Conservation (phyloP, 2,797 vertebrate genomes). For the Sparus aurata region DNA sequence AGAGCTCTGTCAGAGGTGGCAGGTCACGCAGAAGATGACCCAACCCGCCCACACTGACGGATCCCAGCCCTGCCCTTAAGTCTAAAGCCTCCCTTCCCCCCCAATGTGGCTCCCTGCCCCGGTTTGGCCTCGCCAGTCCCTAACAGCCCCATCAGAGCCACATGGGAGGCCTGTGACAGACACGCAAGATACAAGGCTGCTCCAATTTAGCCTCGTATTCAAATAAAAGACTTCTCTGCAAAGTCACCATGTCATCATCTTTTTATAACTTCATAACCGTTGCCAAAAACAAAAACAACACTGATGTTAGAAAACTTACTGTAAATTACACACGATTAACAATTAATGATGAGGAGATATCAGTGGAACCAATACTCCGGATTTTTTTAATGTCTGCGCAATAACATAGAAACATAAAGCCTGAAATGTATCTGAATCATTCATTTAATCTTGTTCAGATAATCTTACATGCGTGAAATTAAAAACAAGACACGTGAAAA, state of each 20-base stretch:
- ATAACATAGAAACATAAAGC: slow-evolving; percentile 22
- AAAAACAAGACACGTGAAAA: background rate
- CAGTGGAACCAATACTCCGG: slow-evolving; percentile 22
- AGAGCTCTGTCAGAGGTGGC: slow-evolving; percentile 76
- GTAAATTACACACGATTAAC: slow-evolving; percentile 35
- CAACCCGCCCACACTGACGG: slow-evolving; percentile 77
- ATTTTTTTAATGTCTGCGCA: slow-evolving; percentile 5
- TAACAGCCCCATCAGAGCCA: slow-evolving; percentile 76
- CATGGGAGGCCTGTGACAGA: slow-evolving; percentile 80
- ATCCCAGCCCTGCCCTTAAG: slow-evolving; percentile 71
- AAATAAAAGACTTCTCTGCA: slow-evolving; percentile 56
- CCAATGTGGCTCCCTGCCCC: slow-evolving; percentile 57
- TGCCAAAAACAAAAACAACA: slow-evolving; percentile 13
- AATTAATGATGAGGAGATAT: slow-evolving; percentile 28
- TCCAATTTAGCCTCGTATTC: slow-evolving; percentile 64
- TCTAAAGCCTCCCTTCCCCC: slow-evolving; percentile 58
- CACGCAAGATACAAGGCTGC: slow-evolving; percentile 53
- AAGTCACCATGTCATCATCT: slow-evolving; percentile 48
- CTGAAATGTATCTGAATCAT: slow-evolving; percentile 4
- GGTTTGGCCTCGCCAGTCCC: slow-evolving; percentile 71
- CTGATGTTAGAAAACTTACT: slow-evolving; percentile 13
- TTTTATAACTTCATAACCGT: slow-evolving; percentile 48
- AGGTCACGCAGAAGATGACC: slow-evolving; percentile 81
- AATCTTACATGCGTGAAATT: background rate
- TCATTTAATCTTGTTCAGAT: background rate